phyloP scores from a whole-genome alignment of 2,888 invertebrate species.

The Pogonocherus hispidulus region DNA sequence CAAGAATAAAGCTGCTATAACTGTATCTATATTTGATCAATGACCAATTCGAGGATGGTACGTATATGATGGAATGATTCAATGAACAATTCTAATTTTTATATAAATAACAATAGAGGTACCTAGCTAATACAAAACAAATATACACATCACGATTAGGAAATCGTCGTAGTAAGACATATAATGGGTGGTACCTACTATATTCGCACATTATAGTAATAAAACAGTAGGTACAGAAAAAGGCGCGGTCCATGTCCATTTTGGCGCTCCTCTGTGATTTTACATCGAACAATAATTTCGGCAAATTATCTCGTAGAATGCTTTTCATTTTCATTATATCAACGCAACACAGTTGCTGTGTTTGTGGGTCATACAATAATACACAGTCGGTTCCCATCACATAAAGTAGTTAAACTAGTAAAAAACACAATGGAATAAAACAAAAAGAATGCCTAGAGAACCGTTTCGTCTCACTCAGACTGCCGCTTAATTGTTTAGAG shows the following conservation, averaged over 20 bases:
- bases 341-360: not conserved
- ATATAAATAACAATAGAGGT: no score
- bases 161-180: no score
- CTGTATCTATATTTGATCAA: no score
- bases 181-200: no score
- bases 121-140: no score
- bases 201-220: no score
- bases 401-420: not conserved
- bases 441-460: not conserved
- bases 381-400: not conserved
- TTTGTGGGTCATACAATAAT: conserved; percentile 1
- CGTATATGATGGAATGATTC: no score
- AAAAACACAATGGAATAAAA: not conserved
- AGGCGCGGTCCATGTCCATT: not conserved
- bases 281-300: not conserved
- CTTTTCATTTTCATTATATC: conserved; percentile 9
- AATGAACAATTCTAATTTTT: no score
- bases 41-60: no score
- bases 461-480: not conserved
- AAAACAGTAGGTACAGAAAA: no score
- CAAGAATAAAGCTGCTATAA: no score
- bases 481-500: not conserved
- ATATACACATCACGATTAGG: no score
- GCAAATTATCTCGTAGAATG: not conserved
- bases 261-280: not conserved